These are phyloP conservation scores for Idaea biselata DNA, from an alignment of 2,888 invertebrate genomes.

Conservation along the genomic window DNA sequence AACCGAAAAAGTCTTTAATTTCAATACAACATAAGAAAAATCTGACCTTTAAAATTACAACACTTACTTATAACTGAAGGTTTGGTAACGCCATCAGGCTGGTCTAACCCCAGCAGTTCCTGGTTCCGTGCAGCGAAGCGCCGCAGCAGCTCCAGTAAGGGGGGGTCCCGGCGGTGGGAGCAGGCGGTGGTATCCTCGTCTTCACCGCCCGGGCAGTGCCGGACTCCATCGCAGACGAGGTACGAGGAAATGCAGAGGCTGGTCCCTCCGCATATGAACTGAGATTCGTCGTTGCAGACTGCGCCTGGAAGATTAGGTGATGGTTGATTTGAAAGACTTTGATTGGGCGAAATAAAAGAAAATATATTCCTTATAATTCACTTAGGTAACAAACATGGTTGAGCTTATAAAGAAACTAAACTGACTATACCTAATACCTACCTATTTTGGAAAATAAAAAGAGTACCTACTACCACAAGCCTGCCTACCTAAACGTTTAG, in stretches of 20 bases:
- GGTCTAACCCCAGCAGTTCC: slow-evolving; percentile 66
- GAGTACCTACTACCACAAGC: no score
- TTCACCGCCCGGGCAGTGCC: slow-evolving; percentile 84
- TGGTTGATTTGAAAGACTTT: no score
- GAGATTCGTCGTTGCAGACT: slow-evolving; percentile 64
- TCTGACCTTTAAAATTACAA: no score
- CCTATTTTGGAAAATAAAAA: no score
- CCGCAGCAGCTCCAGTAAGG: slow-evolving; percentile 64
- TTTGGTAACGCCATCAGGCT: slow-evolving; percentile 64
- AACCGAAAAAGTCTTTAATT: no score
- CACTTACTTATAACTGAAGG: slow-evolving; percentile 74
- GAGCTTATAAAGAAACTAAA: no score
- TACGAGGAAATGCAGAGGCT: slow-evolving; percentile 83
- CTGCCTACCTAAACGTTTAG: no score
- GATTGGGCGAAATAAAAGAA: no score
- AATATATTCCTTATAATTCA: no score
- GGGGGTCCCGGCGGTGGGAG: slow-evolving; percentile 62
- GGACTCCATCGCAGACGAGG: slow-evolving; percentile 84
- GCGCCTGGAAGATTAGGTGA: slow-evolving; percentile 47
- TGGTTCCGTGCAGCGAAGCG: slow-evolving; percentile 70
- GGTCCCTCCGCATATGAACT: slow-evolving; percentile 64
- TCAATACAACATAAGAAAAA: no score
- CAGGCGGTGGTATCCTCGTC: slow-evolving; percentile 75
- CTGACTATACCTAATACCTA: no score
- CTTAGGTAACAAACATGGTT: no score